Evolutionary conservation across 2,113 vertebrate species (phyloP).

Genomic region (Picathartes gymnocephalus): DNA sequence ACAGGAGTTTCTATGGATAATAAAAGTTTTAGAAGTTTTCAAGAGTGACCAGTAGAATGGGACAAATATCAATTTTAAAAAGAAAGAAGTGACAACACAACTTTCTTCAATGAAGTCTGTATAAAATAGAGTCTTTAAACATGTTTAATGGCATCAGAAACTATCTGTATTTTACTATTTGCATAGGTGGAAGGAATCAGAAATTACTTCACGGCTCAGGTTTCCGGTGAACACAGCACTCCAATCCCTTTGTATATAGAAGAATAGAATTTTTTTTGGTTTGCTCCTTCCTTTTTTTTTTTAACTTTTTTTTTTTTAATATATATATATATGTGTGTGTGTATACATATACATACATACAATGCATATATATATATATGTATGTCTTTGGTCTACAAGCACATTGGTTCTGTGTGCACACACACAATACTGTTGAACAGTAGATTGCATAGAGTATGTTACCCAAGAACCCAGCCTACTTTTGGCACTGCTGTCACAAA

Average conservation of each 20-base stretch:
- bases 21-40: background rate
- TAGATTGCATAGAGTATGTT: slow-evolving; percentile 13
- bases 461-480: background rate
- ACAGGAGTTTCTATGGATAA: background rate
- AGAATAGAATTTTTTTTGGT: background rate
- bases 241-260: background rate
- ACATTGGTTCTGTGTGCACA: background rate
- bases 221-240: background rate
- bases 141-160: background rate
- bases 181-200: slow-evolving; percentile 45
- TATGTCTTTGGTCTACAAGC: slow-evolving; percentile 59
- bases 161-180: slow-evolving; percentile 6
- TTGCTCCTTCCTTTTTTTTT: background rate
- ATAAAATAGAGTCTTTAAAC: background rate
- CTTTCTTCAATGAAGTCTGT: background rate
- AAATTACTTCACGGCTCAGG: background rate
- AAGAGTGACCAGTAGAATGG: background rate
- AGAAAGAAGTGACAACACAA: background rate
- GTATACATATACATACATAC: background rate
- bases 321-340: background rate
- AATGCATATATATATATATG: background rate
- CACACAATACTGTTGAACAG: slow-evolving; percentile 26
- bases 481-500: slow-evolving; percentile 1
- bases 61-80: background rate
- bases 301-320: too few species aligned